A percentile compares a stretch with the other conserved stretches of the same genome.
These are phyloP conservation scores for Varanus komodoensis DNA, from an alignment of 2,113 vertebrate genomes.

Conservation along the genomic window DNA sequence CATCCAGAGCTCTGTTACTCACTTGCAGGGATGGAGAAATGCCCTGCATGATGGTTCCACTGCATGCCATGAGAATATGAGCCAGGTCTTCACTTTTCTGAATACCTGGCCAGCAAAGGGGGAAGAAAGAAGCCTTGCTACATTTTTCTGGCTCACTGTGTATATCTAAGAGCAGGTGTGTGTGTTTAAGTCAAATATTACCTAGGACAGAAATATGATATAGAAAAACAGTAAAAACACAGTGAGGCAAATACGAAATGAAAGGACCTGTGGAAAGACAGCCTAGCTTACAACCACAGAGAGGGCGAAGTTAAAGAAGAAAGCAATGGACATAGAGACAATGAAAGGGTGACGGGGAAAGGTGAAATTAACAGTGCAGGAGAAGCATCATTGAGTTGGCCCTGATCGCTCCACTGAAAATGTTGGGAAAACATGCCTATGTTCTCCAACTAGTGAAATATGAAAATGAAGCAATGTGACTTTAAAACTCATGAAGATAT, in stretches of 20 bases:
- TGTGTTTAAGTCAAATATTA: not conserved
- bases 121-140: too few species aligned
- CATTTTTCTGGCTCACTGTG: too few species aligned
- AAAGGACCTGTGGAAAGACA: not conserved
- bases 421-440: not conserved
- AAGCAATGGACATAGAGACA: constrained; percentile 3
- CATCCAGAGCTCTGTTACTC: not conserved
- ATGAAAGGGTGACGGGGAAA: not conserved
- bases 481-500: constrained; percentile 61
- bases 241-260: not conserved
- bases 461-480: constrained; percentile 14
- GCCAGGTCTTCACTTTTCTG: too few species aligned
- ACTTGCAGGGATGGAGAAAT: not conserved
- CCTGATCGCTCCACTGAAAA: constrained; percentile 29
- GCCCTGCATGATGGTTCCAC: not conserved
- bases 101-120: too few species aligned
- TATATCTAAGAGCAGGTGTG: not conserved
- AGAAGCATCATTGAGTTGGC: constrained; percentile 17
- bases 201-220: not conserved
- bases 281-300: not conserved
- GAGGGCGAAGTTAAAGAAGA: not conserved
- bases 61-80: not conserved
- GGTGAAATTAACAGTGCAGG: not conserved
- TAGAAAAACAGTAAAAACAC: not conserved
- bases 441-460: not conserved